Base-by-base conservation (phyloP, 2,113 vertebrate species). In the Gavia stellata region DNA sequence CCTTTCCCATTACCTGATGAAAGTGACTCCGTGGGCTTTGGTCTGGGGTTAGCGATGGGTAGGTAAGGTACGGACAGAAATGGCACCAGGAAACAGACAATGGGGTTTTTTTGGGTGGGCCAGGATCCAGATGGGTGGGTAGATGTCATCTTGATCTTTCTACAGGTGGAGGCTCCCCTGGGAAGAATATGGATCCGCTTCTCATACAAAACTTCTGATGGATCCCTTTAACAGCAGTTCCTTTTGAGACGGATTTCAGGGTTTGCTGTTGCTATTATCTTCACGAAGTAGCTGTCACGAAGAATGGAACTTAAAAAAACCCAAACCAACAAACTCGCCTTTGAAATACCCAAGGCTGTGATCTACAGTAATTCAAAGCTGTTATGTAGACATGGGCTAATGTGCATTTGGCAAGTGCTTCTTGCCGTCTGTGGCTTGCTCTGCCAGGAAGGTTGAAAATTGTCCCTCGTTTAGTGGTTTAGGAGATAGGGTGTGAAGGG, bases 401-500 rank as follows among this genome's bases (percentile, higher is more conserved):
- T 59, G 81, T 61, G 47, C 6, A 3, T 72, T 85, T 85, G 81
- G 66, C 58, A 77, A 2, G 52, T 10, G 31, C 44, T 84, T 21
- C 52, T 55, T 1, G 0, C 7, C 12, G n/a, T 62, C 33, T 71
- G 58, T 50, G 79, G 42, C 26, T 92, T 47, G 21, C 16, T 84
- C 44, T 96, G 77, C 72, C 72, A 2, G 40, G 72, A 78, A 84
- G 53, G 77, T 40, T 40, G 47, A 21, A 20, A 29, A 20, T 38
- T 53, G 38, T 56, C 34, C n/a, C 68, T 83, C 2, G 2, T 52
- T 9, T 5, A 23, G 42, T 17, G 45, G 17, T 55, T 73, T 67
- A 29, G 7, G 70, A 79, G 66, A 25, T 5, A 13, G 36, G 0
- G 0, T 1, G 1, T 0, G 6, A 62, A 36, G 16, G 47, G 11